Conservation (phyloP, 1,140 invertebrate species). For the Ceratosolen fusciceps region DNA sequence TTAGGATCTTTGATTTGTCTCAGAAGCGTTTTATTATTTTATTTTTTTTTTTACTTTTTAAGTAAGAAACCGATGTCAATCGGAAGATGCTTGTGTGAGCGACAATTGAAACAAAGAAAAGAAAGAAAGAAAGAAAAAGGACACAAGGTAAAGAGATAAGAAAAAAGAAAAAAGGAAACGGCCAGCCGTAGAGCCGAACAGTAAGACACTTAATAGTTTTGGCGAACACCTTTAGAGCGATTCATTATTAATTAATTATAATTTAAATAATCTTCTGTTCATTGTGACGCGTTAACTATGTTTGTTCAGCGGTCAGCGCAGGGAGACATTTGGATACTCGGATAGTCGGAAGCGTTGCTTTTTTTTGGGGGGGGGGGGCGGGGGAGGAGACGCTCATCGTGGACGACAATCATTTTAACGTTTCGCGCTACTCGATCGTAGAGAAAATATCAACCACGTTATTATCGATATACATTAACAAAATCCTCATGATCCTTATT, state of each 20-base stretch:
- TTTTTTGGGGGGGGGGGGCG: too few relatives aligned
- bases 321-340: not conserved
- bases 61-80: too few relatives aligned
- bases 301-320: not conserved
- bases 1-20: too few relatives aligned
- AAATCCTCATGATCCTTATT: slow-evolving; percentile 33
- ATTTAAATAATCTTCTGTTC: too few relatives aligned
- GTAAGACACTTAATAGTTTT: slow-evolving; percentile 71
- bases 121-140: too few relatives aligned
- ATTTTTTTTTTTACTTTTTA: too few relatives aligned
- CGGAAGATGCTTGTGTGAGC: too few relatives aligned
- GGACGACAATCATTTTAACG: too few relatives aligned
- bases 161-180: slow-evolving; percentile 52
- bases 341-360: not conserved
- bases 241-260: slow-evolving; percentile 34
- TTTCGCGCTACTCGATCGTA: not conserved
- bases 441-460: not conserved
- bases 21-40: too few relatives aligned
- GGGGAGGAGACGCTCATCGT: too few relatives aligned
- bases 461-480: not conserved
- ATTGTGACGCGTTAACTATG: not conserved
- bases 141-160: not conserved
- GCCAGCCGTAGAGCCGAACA: slow-evolving; percentile 67
- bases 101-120: not conserved
- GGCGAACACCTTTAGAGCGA: slow-evolving; percentile 55